A percentile compares a stretch with the other conserved stretches of the same genome.
phyloP scores from a whole-genome alignment of 2,888 invertebrate genomes.

The Exephanes ischioxanthus region DNA sequence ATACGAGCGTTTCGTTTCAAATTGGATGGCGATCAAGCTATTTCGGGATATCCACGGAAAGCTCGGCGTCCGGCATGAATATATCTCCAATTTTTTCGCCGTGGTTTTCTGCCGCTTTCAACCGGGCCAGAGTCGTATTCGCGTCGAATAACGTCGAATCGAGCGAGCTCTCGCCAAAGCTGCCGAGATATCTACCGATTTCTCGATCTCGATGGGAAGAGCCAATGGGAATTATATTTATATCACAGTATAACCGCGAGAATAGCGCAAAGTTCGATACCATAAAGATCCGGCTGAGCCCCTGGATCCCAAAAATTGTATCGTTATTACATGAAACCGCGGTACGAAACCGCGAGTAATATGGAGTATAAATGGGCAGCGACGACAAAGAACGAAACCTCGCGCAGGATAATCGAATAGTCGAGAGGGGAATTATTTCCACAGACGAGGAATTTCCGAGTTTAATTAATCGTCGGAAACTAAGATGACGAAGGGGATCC shows the following conservation, averaged over 20 bases:
- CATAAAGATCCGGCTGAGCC: conserved; percentile 42
- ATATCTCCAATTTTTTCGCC: conserved; percentile 64
- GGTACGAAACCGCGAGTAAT: conserved; percentile 10
- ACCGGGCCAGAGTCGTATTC: conserved; percentile 43
- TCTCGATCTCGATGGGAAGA: conserved; percentile 8
- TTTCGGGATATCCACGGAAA: conserved; percentile 38
- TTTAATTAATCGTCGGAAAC: conserved; percentile 44
- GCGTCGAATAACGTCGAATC: conserved; percentile 53
- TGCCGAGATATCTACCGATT: conserved; percentile 52
- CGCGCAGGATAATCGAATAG: neutral
- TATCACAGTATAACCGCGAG: conserved; percentile 29
- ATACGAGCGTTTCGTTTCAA: conserved; percentile 61
- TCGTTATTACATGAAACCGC: conserved; percentile 18
- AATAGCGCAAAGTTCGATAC: conserved; percentile 30
- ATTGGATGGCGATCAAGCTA: conserved; percentile 62
- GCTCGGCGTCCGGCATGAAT: conserved; percentile 60
- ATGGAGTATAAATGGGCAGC: neutral
- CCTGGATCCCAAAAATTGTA: conserved; percentile 40
- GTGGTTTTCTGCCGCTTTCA: conserved; percentile 41
- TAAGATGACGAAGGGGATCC: conserved; percentile 15
- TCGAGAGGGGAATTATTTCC: conserved; percentile 6
- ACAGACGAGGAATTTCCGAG: conserved; percentile 12
- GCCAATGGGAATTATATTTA: conserved; percentile 59
- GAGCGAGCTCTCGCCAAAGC: conserved; percentile 65
- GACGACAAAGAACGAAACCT: neutral